Percentiles rank a stretch among this genome's conserved stretches.
These are phyloP conservation scores for Uloborus diversus DNA, from an alignment of 1,140 invertebrate genomes.

Conservation along the genomic window DNA sequence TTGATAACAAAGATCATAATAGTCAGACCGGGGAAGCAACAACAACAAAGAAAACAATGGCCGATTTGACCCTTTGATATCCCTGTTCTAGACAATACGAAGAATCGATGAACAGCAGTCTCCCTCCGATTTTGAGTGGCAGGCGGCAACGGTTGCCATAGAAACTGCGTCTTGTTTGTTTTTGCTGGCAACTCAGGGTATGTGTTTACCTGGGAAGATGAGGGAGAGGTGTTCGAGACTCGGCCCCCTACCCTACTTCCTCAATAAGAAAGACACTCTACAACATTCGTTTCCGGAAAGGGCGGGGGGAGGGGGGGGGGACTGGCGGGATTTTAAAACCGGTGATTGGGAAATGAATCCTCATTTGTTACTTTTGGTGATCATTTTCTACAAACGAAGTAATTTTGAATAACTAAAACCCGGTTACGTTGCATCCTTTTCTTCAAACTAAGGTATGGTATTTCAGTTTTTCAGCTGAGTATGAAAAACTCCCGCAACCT, in stretches of 20 bases:
- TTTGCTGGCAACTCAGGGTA: background rate
- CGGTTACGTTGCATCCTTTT: too few relatives aligned
- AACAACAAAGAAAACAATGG: background rate
- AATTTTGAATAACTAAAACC: too few relatives aligned
- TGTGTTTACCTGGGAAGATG: constrained; percentile 13
- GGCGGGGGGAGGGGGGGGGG: too few relatives aligned
- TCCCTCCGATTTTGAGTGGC: background rate
- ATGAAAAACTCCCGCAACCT: too few relatives aligned
- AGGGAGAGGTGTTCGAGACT: background rate
- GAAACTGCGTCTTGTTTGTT: constrained; percentile 49
- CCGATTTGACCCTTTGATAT: background rate
- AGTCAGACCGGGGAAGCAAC: background rate
- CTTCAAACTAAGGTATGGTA: too few relatives aligned
- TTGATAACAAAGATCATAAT: background rate
- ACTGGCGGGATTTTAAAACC: background rate
- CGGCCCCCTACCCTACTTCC: too few relatives aligned
- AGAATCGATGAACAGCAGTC: constrained; percentile 9
- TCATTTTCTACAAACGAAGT: background rate
- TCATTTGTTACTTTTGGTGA: background rate
- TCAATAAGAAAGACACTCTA: too few relatives aligned
- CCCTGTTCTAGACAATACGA: background rate
- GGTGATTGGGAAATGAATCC: background rate
- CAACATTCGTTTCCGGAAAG: too few relatives aligned
- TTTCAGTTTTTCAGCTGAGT: too few relatives aligned
- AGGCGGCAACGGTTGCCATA: constrained; percentile 22